Conservation (phyloP, 2,888 invertebrate genomes). For the Synanthedon andrenaeformis region DNA sequence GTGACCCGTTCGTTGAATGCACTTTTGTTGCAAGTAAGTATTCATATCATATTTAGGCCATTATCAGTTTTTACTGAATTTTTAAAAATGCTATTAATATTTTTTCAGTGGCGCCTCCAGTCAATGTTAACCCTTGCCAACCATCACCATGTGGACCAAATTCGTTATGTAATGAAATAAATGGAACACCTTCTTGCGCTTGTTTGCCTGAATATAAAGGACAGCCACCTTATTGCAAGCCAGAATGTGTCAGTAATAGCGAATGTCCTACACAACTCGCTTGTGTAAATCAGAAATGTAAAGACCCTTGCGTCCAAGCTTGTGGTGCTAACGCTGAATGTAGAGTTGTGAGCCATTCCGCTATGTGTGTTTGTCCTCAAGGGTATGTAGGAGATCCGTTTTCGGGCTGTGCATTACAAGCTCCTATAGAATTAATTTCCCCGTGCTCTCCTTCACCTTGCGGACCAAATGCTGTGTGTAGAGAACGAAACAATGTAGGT, state of each 20-base stretch:
- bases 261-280: constrained; percentile 79
- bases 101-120: constrained; percentile 33
- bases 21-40: constrained; percentile 40
- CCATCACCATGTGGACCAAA: constrained; percentile 87
- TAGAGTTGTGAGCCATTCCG: constrained; percentile 81
- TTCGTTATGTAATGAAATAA: constrained; percentile 76
- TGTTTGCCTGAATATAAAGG: constrained; percentile 78
- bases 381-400: constrained; percentile 76
- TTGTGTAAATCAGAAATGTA: constrained; percentile 80
- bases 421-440: constrained; percentile 60
- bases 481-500: constrained; percentile 76
- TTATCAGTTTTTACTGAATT: constrained; percentile 3
- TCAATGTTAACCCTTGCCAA: constrained; percentile 73
- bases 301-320: constrained; percentile 77
- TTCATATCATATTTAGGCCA: neutral
- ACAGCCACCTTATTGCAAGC: constrained; percentile 81
- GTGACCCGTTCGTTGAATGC: constrained; percentile 75
- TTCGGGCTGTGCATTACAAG: constrained; percentile 63
- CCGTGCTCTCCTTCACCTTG: constrained; percentile 80
- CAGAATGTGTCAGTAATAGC: constrained; percentile 83
- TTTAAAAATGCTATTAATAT: neutral
- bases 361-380: constrained; percentile 79
- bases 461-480: constrained; percentile 78
- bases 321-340: constrained; percentile 82
- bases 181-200: constrained; percentile 79